Evolutionary conservation across 2,888 invertebrate genomes (phyloP).

Genomic region (Emmelina monodactyla): DNA sequence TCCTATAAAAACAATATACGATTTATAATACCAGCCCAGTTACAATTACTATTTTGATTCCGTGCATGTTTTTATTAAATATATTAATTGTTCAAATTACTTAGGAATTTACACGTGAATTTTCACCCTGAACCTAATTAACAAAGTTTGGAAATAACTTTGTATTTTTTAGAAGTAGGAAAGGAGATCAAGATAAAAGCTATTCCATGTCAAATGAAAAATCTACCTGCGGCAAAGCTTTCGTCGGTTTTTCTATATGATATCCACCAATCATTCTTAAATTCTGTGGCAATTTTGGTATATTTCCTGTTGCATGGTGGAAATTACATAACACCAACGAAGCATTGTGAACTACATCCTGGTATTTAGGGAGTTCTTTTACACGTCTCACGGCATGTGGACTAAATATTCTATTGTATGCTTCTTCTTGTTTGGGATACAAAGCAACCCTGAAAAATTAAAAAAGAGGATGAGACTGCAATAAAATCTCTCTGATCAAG

Average conservation of each 20-base stretch:
- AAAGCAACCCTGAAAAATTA: constrained; percentile 1
- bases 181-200: background rate
- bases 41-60: no score
- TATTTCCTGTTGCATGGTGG: constrained; percentile 11
- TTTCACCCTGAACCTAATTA: no score
- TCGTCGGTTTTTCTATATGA: constrained; percentile 12
- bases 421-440: constrained; percentile 13
- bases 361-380: constrained; percentile 16
- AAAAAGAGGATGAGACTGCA: no score
- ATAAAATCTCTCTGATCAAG: no score
- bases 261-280: constrained; percentile 17
- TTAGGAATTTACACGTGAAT: no score
- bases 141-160: background rate
- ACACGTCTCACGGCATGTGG: constrained; percentile 16
- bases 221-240: constrained; percentile 20
- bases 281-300: constrained; percentile 15
- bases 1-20: no score
- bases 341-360: constrained; percentile 18
- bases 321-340: constrained; percentile 21
- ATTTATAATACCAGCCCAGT: no score
- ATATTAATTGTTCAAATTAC: no score
- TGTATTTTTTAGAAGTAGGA: background rate
- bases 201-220: background rate
- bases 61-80: no score
- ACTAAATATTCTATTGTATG: constrained; percentile 13